Evolutionary conservation across 2,888 invertebrate genomes (phyloP), one percentile per base, ranked within the genome.

Genomic region (Amorpha juglandis): DNA sequence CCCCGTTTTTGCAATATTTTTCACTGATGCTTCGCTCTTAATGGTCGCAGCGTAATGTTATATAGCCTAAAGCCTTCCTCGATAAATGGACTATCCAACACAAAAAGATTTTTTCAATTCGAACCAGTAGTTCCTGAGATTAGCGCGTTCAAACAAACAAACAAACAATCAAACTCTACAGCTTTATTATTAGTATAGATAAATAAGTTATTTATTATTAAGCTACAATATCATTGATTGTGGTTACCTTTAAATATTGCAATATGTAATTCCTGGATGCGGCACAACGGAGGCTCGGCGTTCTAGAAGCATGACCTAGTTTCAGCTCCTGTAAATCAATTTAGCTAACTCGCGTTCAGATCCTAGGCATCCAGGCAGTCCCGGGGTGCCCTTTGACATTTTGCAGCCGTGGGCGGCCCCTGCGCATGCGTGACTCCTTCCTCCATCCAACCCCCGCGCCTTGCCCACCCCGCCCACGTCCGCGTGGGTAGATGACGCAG

Each of bases 301-400:
- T 19, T 38, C 12, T 50, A 11, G 63, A 48, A 53, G 52, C 42
- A 63, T 77, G 77, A 79, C 80, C 78, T 77, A 77, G 62, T 74
- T 80, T 71, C 69, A 64, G 47, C 50, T 65, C 65, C 45, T 66
- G 69, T 74, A 79, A 84, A 86, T 88, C 87, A 85, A 86, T 87
- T 78, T 79, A 81, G 83, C 80, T 79, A 81, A 83, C 80, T 72
- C 72, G 71, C 71, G 70, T 69, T 72, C 76, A 72, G 68, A 73
- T 75, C 81, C 88, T 87, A 88, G 87, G 80, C 70, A 81, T 82
- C 79, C 82, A 85, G 83, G 80, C 75, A 76, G 71, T 79, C 83
- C 88, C 86, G 87, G 88, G 88, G 70, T 87, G 90, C 88, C 91
- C 92, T 90, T 87, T 91, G 91, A 89, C 92, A 92, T 91, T 92